These are phyloP conservation scores for Odontocolon sp. DNA, from an alignment of 2,888 invertebrate genomes.

Conservation along the genomic window DNA sequence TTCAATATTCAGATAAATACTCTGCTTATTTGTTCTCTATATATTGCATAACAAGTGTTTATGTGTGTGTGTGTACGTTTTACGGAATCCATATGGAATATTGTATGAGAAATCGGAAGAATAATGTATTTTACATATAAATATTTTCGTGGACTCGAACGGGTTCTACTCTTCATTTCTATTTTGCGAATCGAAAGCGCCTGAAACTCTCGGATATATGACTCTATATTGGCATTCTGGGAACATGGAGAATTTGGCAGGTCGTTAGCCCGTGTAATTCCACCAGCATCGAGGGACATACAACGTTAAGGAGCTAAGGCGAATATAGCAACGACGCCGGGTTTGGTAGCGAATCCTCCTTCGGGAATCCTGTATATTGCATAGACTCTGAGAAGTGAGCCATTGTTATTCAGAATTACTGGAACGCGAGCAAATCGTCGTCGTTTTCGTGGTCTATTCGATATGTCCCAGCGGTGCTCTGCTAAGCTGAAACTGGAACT, in stretches of 20 bases:
- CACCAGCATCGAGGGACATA: constrained; percentile 11
- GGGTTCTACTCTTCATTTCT: neutral
- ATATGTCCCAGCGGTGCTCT: constrained; percentile 9
- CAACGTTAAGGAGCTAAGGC: neutral
- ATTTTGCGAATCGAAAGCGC: neutral
- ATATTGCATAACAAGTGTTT: too few relatives aligned
- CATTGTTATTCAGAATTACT: constrained; percentile 41
- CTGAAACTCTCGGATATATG: neutral
- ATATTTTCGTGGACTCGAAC: too few relatives aligned
- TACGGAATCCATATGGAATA: too few relatives aligned
- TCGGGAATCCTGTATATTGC: constrained; percentile 17
- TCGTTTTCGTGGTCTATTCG: constrained; percentile 5
- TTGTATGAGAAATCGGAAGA: neutral
- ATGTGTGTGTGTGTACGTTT: too few relatives aligned
- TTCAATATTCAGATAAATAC: too few relatives aligned
- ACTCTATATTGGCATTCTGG: neutral
- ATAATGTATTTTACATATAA: too few relatives aligned
- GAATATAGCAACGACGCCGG: constrained; percentile 14
- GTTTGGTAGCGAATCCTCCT: constrained; percentile 18
- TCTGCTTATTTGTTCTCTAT: too few relatives aligned
- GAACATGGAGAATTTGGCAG: constrained; percentile 28
- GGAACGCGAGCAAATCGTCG: constrained; percentile 23
- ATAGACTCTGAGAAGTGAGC: constrained; percentile 10
- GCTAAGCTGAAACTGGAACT: neutral
- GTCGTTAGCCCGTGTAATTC: constrained; percentile 40